Conservation (phyloP, 2,888 invertebrate genomes). For the Pharmacophagus antenor region DNA sequence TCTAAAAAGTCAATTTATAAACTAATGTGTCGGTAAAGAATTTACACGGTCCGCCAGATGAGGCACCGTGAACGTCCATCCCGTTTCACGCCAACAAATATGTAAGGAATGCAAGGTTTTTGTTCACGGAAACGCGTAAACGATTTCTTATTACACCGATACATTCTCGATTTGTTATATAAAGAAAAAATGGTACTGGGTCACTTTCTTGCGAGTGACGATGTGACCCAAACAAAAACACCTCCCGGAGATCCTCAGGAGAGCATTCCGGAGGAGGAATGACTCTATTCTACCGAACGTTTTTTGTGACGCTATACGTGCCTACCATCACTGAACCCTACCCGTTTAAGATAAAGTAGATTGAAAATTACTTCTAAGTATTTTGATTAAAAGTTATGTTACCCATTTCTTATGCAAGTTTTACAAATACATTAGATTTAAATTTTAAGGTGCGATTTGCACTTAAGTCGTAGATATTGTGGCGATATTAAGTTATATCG, state of each 20-base stretch:
- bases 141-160: slow-evolving; percentile 50
- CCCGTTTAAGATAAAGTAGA: background rate
- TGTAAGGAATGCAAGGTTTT: slow-evolving; percentile 70
- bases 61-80: slow-evolving; percentile 62
- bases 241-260: background rate
- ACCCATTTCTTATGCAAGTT: background rate
- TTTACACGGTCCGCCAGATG: slow-evolving; percentile 57
- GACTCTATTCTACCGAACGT: slow-evolving; percentile 10
- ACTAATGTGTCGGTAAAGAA: slow-evolving; percentile 47
- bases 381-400: too few relatives aligned
- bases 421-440: too few relatives aligned
- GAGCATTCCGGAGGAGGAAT: slow-evolving; percentile 11
- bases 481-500: too few relatives aligned
- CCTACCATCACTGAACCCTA: background rate
- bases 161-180: slow-evolving; percentile 59
- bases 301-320: slow-evolving; percentile 3
- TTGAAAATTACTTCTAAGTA: background rate
- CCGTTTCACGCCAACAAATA: slow-evolving; percentile 53
- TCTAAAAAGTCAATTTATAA: slow-evolving; percentile 19
- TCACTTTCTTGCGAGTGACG: slow-evolving; percentile 26
- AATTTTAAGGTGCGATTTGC: too few relatives aligned
- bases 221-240: slow-evolving; percentile 25
- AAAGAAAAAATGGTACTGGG: slow-evolving; percentile 36
- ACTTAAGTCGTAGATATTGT: too few relatives aligned
- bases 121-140: slow-evolving; percentile 47